Evolutionary conservation across 92 coral and sea anemone genomes (phyloP), one percentile per base, ranked within the genome.

Genomic region (Anthopleura xanthogrammica): DNA sequence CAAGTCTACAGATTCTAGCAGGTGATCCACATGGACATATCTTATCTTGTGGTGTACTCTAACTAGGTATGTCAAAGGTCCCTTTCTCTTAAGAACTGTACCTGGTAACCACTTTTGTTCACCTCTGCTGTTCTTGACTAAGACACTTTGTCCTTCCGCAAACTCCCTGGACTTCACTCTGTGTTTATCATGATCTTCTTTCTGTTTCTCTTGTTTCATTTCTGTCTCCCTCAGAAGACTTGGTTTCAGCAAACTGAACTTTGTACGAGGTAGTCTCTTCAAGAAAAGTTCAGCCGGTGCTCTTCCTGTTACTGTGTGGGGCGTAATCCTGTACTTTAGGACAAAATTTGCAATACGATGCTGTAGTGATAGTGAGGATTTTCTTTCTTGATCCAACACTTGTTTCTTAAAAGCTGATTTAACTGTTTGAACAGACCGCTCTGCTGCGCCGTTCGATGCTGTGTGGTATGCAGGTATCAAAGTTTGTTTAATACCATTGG

Each of bases 241-340:
- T 76, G 89, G 89, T 56, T 87, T 87, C 19, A 87, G 80, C 52
- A 87, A 41, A 36, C 80, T 80, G 60, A 88, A 85, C 40, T 68
- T 73, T 36, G 82, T 87, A 41, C 91, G 87, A 39, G 87, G 83
- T 29, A 66, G 79, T 12, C 88, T 39, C 58, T 82, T 82, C 54
- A 83, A 62, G 62, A 83, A 90, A 46, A 91, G 80, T 76, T 86
- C 81, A 41, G 90, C 89, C 23, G 91, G 88, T 29, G 91, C 79
- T 64, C 72, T 65, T 54, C 91, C 94, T 7, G 88, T 91, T 65
- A 85, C 77, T 2, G 90, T 83, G 72, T 90, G 90, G 23, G 90
- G 93, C 48, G 86, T 83, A 60, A 36, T 80, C 43, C 76, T 76
- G 64, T 90, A 82, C 41, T 46, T 62, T 14, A 90, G 75, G 4